These are phyloP conservation scores for Colistium nudipinnis DNA, from an alignment of 2,113 vertebrate species.

Conservation along the genomic window DNA sequence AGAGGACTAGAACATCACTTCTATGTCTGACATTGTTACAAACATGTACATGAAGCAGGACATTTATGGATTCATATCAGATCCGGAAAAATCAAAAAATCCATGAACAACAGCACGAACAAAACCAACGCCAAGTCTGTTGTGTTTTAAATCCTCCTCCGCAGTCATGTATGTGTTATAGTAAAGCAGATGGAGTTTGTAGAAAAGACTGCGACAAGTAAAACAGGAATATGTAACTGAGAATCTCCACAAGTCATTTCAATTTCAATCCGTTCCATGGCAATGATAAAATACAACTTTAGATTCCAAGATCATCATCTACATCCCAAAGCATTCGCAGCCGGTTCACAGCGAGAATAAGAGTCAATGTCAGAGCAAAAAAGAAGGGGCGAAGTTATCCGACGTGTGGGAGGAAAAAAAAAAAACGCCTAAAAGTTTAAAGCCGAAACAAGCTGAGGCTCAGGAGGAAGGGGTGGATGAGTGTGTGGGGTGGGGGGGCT, in stretches of 20 bases:
- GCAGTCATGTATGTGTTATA: too few relatives aligned
- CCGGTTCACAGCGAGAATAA: neutral
- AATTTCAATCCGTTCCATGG: too few relatives aligned
- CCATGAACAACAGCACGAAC: too few relatives aligned
- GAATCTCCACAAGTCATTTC: too few relatives aligned
- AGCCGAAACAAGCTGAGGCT: slow-evolving; percentile 6
- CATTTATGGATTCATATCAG: neutral
- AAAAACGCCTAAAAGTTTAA: slow-evolving; percentile 7
- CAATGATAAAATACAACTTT: neutral
- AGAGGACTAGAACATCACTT: neutral
- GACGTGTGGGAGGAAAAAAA: neutral
- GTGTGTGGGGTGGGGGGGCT: neutral
- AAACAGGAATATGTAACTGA: neutral
- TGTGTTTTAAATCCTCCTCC: too few relatives aligned
- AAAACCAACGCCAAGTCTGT: too few relatives aligned
- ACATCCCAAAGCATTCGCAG: neutral
- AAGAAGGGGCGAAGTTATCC: neutral
- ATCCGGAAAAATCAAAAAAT: neutral
- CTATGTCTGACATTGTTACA: neutral
- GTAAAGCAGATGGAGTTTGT: too few relatives aligned
- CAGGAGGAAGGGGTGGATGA: neutral
- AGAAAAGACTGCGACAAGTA: neutral
- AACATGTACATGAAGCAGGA: neutral
- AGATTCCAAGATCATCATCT: neutral
- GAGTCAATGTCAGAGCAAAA: neutral